These are phyloP conservation scores for Thalassoma bifasciatum DNA, from an alignment of 2,113 vertebrate genomes.

Conservation along the genomic window DNA sequence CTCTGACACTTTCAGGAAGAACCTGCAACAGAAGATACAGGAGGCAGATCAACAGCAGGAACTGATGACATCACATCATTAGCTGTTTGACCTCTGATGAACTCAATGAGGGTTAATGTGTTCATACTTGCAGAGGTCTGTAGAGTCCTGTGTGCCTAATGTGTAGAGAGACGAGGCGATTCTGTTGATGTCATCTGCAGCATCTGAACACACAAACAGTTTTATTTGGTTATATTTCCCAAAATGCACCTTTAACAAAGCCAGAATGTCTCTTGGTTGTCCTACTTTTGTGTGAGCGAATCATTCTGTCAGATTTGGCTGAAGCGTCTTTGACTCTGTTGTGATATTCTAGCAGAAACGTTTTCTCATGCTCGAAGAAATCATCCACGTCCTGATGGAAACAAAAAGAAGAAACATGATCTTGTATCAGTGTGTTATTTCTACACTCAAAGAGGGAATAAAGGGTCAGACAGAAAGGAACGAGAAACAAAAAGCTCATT, in stretches of 20 bases:
- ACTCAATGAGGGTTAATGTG: background rate
- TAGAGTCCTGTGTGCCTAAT: conserved; percentile 97
- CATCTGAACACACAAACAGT: conserved; percentile 79
- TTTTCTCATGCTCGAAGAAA: conserved; percentile 99
- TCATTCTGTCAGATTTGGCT: conserved; percentile 97
- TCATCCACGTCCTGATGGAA: conserved; percentile 94
- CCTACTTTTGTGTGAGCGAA: conserved; percentile 98
- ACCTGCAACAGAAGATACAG: conserved; percentile 78
- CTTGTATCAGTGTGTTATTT: too few relatives aligned
- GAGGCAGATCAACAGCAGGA: background rate
- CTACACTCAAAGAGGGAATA: too few relatives aligned
- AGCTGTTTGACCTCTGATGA: background rate
- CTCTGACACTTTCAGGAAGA: conserved; percentile 98
- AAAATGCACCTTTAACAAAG: background rate
- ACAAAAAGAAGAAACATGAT: conserved; percentile 17
- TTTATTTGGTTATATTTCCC: conserved; percentile 1
- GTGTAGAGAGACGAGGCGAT: conserved; percentile 96
- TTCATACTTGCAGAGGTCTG: conserved; percentile 97
- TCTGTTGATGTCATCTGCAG: conserved; percentile 98
- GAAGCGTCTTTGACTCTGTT: conserved; percentile 97
- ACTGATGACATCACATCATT: background rate
- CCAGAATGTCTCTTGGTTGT: background rate
- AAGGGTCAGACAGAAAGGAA: too few relatives aligned
- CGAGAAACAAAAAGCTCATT: too few relatives aligned
- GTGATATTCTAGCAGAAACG: conserved; percentile 98